These are phyloP conservation scores for Parapristionchus giblindavisi DNA, from an alignment of 2,888 invertebrate genomes.

Conservation along the genomic window DNA sequence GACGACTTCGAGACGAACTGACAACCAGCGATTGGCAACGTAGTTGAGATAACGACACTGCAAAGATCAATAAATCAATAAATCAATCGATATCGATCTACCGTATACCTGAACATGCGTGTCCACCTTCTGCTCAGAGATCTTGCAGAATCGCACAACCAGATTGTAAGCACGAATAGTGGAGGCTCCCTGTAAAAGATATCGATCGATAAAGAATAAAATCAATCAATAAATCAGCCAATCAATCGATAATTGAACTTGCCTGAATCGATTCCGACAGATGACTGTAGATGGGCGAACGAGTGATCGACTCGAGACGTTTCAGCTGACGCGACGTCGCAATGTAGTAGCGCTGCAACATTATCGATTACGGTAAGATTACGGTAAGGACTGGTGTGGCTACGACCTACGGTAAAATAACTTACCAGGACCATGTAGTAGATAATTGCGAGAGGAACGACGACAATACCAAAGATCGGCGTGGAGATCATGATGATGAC, in stretches of 20 bases:
- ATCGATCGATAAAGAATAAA: neutral
- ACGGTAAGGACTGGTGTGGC: too few relatives aligned
- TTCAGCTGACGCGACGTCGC: conserved; percentile 85
- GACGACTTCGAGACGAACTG: conserved; percentile 91
- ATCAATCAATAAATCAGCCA: neutral
- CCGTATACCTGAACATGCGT: conserved; percentile 60
- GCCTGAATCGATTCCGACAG: conserved; percentile 67
- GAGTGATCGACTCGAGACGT: conserved; percentile 67
- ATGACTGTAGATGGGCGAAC: conserved; percentile 70
- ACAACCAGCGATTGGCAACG: conserved; percentile 80
- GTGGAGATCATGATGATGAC: conserved; percentile 68
- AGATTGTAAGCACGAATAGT: conserved; percentile 67
- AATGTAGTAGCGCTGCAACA: conserved; percentile 85
- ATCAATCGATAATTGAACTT: neutral
- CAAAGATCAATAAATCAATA: conserved; percentile 3
- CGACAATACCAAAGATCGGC: conserved; percentile 65
- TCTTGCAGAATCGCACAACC: conserved; percentile 59
- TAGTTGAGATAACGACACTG: conserved; percentile 67
- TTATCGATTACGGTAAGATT: too few relatives aligned
- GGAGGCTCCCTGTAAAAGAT: conserved; percentile 55
- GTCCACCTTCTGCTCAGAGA: conserved; percentile 68
- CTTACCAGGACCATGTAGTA: conserved; percentile 64
- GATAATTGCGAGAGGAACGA: conserved; percentile 62
- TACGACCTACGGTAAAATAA: too few relatives aligned
- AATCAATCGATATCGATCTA: neutral